Evolutionary conservation across 2,888 invertebrate genomes (phyloP), one percentile per base, ranked within the genome.

Genomic region (Orchesellides sinensis): DNA sequence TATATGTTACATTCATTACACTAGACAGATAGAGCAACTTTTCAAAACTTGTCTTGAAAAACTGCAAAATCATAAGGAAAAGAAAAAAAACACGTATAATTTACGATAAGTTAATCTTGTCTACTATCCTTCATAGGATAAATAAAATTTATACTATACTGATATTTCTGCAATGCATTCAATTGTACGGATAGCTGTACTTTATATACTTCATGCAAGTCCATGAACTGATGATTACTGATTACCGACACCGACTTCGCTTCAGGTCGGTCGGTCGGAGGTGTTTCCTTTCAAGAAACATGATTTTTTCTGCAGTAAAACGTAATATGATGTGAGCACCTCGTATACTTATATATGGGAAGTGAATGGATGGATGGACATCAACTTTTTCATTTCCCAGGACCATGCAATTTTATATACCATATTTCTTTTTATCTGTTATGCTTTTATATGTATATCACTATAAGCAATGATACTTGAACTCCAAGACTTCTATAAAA

Each of bases 251-350:
- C 6, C 35, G 6, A 35, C 35, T n/a, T n/a, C 14, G 17, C 52
- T 68, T 49, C n/a, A 66, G 29, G 35, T 32, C 52, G 27, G 32
- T 0, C 6, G 17, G 3, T 35, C 21, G 54, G 25, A 45, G 56
- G 56, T 52, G 68, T 52, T 56, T 69, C 35, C 23, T 35, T 52
- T 21, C 32, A 52, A 69, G 69, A 69, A 52, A 69, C 54, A 54
- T 21, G 54, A 69, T 54, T 69, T 52, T 40, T 5, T n/a, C 40
- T n/a, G n/a, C 14, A 40, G 40, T 2, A 40, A 40, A 40, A 40
- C 40, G 40, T 40, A n/a, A n/a, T n/a, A n/a, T n/a, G n/a, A n/a
- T 40, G 40, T 2, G 40, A 10, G 10, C 10, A 6, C 32, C 32
- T 32, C 32, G 32, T n/a, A 32, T 40, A 14, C 40, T 5, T 40